Evolutionary conservation across 2,888 invertebrate genomes (phyloP), one percentile per base, ranked within the genome.

Genomic region (Lepidochitona cinerea): DNA sequence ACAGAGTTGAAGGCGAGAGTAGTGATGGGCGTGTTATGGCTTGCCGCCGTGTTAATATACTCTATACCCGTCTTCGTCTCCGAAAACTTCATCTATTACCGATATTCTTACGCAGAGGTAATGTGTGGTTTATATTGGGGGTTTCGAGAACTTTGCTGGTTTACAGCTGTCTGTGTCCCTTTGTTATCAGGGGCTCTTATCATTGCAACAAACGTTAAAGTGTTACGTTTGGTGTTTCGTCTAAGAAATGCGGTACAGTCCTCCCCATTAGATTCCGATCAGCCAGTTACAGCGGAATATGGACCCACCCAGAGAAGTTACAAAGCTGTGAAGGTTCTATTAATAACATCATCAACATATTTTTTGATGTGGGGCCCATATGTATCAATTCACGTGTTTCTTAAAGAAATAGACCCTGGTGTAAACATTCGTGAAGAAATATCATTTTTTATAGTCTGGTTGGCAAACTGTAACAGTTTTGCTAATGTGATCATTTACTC

Each of bases 311-410:
- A 37, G 14, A 70, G 65, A 4, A 75, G 75, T 23, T 64, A 76
- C 49, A 77, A 78, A 33, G 79, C 77, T 35, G 75, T 81, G 9
- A 78, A 76, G 54, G 70, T 83, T 36, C 65, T 83, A 6, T 71
- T 71, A 7, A 72, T 77, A 9, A 81, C 81, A 12, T 73, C 81
- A 2, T 70, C 68, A 7, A 68, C 75, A 23, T 83, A 80, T 72
- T 82, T 82, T 67, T 37, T 76, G n/a, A 71, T 72, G 3, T 83
- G 82, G 83, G 82, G 82, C 0, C 82, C 83, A 0, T 83, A 82
- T 70, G 79, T 79, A 1, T 69, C 78, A 33, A 36, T 74, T 5
- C 64, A 73, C 29, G 59, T 59, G 49, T 29, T 70, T 2, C 35
- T 23, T 5, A 64, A 75, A 7, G 78, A 78, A 3, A 5, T 64